Conservation (phyloP, 2,888 invertebrate species). For the Plebejus anna region DNA sequence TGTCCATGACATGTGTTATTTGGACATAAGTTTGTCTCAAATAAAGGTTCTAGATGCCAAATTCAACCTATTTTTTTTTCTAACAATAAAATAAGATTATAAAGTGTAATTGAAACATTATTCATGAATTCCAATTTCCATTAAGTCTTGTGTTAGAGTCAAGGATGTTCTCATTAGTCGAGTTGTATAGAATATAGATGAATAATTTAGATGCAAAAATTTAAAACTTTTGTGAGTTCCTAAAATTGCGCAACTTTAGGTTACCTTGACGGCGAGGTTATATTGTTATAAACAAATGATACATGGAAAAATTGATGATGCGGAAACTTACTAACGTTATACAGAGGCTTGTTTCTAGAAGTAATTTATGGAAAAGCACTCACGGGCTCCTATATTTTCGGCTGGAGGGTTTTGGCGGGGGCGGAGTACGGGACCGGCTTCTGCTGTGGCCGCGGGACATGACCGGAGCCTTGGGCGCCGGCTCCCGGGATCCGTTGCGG, state of each 20-base stretch:
- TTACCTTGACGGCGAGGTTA: conserved; percentile 68
- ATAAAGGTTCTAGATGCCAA: no score
- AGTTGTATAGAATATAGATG: background rate
- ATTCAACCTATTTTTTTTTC: no score
- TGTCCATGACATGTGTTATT: no score
- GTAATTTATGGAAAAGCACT: conserved; percentile 44
- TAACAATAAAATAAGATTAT: no score
- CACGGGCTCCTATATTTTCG: conserved; percentile 76
- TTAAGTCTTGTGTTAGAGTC: background rate
- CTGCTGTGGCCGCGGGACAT: conserved; percentile 73
- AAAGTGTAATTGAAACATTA: no score
- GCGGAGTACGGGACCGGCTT: conserved; percentile 76
- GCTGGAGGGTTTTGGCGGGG: conserved; percentile 70
- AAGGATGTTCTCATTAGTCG: background rate
- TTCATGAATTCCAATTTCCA: no score
- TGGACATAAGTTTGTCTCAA: no score
- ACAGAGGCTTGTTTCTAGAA: background rate
- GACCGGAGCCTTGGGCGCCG: conserved; percentile 59
- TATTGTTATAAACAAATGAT: conserved; percentile 39
- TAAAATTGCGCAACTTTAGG: conserved; percentile 56
- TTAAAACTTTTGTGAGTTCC: conserved; percentile 35
- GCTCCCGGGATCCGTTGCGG: conserved; percentile 74
- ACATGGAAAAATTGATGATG: conserved; percentile 35
- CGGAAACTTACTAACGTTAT: conserved; percentile 32
- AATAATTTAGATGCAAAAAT: background rate